Base-by-base conservation (phyloP, 1,140 invertebrate genomes). In the Ips nitidus region DNA sequence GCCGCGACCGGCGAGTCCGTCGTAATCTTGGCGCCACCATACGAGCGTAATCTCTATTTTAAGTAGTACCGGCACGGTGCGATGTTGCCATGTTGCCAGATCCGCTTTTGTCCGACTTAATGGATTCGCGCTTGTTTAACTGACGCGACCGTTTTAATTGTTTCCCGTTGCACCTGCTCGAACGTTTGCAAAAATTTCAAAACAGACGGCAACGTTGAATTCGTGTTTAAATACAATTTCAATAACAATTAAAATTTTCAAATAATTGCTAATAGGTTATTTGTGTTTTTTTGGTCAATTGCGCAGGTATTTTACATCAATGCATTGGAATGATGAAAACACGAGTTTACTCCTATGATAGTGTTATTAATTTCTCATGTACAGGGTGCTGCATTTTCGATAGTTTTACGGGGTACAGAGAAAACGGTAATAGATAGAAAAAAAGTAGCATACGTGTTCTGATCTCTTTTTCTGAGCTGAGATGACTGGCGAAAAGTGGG, bases 11-110 rank as follows among this genome's bases (percentile, higher is more conserved):
- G 40, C 50, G 60, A 36, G 6, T 38, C 2, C 55, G 62, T 68
- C 70, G 75, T 70, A 76, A 75, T 76, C 75, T 76, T 76, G 75
- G 75, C 75, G 75, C 75, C 75, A 75, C 71, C 70, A 70, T 64
- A 43, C 64, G 67, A 69, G 67, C 71, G 75, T 77, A 76, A 76
- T 75, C 68, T 75, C 76, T 78, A 78, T 78, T 78, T 78, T 78
- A 77, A 78, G 22, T 22, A 71, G 55, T 66, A 66, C 64, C 47
- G 41, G 43, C 38, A 38, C 36, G 69, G 50, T 4, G 5, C 64
- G 64, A 56, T 67, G 69, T 39, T 39, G 45, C 38, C 22, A 1
- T 22, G 7, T 50, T 7, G 7, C 53, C 2, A 37, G 4, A 36
- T 56, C 39, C 38, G 22, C n/a, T 37, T n/a, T 2, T 36, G 22